These are phyloP conservation scores for Trissolcus japonicus DNA, from an alignment of 2,888 invertebrate genomes.

Conservation along the genomic window DNA sequence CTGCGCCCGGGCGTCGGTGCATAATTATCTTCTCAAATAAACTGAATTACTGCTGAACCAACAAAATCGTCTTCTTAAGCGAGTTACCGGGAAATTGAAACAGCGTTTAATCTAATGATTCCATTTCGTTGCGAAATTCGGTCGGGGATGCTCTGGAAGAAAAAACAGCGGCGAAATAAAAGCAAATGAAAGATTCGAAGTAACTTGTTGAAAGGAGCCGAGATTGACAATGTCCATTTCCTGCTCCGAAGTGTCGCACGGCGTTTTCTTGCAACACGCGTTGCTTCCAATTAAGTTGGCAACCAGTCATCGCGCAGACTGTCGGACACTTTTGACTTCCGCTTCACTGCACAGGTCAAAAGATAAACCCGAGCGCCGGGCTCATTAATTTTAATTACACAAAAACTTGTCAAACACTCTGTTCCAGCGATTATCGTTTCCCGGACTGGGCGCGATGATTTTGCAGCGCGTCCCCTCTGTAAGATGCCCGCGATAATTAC, in stretches of 20 bases:
- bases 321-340: conserved; percentile 57
- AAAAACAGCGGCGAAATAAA: conserved; percentile 13
- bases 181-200: conserved; percentile 6
- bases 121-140: neutral
- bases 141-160: neutral
- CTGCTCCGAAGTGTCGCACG: conserved; percentile 47
- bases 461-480: conserved; percentile 33
- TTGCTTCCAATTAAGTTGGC: conserved; percentile 70
- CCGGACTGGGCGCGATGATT: conserved; percentile 41
- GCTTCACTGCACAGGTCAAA: conserved; percentile 54
- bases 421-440: conserved; percentile 49
- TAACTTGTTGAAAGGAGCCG: conserved; percentile 41
- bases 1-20: conserved; percentile 8
- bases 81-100: conserved; percentile 11
- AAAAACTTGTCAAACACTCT: conserved; percentile 53
- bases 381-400: conserved; percentile 58
- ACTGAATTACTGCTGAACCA: conserved; percentile 32
- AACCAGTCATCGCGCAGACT: conserved; percentile 64
- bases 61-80: conserved; percentile 15
- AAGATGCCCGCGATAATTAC: conserved; percentile 53
- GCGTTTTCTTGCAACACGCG: conserved; percentile 62
- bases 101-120: conserved; percentile 24
- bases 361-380: conserved; percentile 41
- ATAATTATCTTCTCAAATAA: conserved; percentile 42
- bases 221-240: conserved; percentile 54